Evolutionary conservation across 2,888 invertebrate species (phyloP), one percentile per base, ranked within the genome.

Genomic region (Nomada fucata): DNA sequence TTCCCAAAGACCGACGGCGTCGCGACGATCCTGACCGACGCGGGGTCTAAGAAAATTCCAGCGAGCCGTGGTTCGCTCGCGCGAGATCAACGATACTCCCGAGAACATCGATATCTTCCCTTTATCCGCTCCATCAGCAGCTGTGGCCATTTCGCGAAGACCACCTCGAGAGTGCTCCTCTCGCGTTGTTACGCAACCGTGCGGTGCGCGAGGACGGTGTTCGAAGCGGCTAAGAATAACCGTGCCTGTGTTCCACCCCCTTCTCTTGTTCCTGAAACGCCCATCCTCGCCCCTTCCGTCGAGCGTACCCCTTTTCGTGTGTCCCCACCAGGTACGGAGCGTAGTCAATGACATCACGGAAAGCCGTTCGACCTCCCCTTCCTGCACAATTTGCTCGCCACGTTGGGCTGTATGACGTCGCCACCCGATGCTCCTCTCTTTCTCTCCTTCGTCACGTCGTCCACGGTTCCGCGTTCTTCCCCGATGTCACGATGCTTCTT

Each of bases 321-420:
- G 55, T 50, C 64, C 69, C 73, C 77, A 53, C 67, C 69, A 70
- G 67, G 42, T 64, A n/a, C 74, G 55, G 15, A 57, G 65, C 72
- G 84, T 86, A 82, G 82, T 85, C 84, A 84, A 83, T 87, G 86
- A 87, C 89, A 85, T 89, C 89, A 86, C 83, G 71, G 68, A 76
- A 61, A 73, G 76, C 61, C 79, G 65, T 68, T 75, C 84, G 60
- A 70, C 72, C 74, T 72, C 80, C 72, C 72, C 57, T 60, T 80
- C 61, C 65, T 59, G 60, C 74, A n/a, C 63, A 57, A 71, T 71
- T 76, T 65, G 74, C 53, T 68, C 70, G 68, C 61, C 82, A 23
- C 72, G 47, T 42, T 60, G 68, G 64, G 70, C 50, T 29, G 29
- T n/a, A 82, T 83, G 86, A 89, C 87, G 86, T 87, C 85, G 86